These are phyloP conservation scores for Drosophila merina DNA, from an alignment of 2,888 invertebrate species.

Conservation along the genomic window DNA sequence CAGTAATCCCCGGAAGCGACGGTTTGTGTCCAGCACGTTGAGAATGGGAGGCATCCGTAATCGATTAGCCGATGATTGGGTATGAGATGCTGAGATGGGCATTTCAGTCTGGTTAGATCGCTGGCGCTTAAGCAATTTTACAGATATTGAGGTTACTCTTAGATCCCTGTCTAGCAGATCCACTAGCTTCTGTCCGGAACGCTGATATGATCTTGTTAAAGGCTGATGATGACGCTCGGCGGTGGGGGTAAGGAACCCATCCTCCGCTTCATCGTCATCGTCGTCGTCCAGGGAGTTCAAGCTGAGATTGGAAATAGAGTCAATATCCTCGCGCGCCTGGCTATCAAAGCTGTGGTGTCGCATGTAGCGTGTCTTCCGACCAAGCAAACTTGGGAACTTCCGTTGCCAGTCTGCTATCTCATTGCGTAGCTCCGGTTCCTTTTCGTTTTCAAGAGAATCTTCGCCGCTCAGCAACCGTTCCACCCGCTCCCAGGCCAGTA, in stretches of 20 bases:
- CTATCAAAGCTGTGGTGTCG: slow-evolving; percentile 64
- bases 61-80: slow-evolving; percentile 65
- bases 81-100: slow-evolving; percentile 44
- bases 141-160: slow-evolving; percentile 73
- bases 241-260: slow-evolving; percentile 69
- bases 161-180: slow-evolving; percentile 69
- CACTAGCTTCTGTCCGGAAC: slow-evolving; percentile 51
- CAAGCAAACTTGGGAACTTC: slow-evolving; percentile 79
- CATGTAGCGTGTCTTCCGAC: slow-evolving; percentile 47
- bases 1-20: slow-evolving; percentile 75
- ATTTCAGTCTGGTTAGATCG: slow-evolving; percentile 36
- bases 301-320: slow-evolving; percentile 77
- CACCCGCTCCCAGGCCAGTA: slow-evolving; percentile 83
- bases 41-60: slow-evolving; percentile 83
- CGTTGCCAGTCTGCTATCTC: slow-evolving; percentile 83
- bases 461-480: slow-evolving; percentile 82
- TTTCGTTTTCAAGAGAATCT: slow-evolving; percentile 66
- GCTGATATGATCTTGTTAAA: slow-evolving; percentile 38
- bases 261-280: slow-evolving; percentile 61
- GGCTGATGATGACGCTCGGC: slow-evolving; percentile 35
- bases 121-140: slow-evolving; percentile 67
- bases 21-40: slow-evolving; percentile 80
- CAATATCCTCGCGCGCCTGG: slow-evolving; percentile 57
- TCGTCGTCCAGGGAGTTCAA: slow-evolving; percentile 75
- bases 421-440: slow-evolving; percentile 77